Evolutionary conservation across 2,113 vertebrate genomes (phyloP), one percentile per base, ranked within the genome.

Genomic region (Puntigrus tetrazona): DNA sequence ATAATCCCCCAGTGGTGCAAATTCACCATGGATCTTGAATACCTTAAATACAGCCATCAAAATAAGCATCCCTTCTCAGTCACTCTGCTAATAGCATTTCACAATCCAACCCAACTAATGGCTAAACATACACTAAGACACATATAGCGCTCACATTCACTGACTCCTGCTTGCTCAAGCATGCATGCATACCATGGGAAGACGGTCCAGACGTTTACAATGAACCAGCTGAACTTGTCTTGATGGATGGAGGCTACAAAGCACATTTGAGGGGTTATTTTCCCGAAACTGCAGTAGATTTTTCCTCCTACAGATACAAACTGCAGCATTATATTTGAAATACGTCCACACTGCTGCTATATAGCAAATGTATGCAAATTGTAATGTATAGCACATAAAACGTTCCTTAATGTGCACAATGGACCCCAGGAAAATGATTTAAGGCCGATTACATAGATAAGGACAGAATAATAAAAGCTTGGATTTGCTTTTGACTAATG

Each of bases 121-220:
- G 50, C 20, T 38, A 67, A 67, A 80, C 55, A 43, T 61, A 78
- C n/a, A 29, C 55, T 69, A 77, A 84, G 52, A 29, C 55, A 63
- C 36, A 9, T 27, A 25, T 43, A 43, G 3, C 1, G 3, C 70
- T 70, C 4, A 34, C 63, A 50, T 67, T 47, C 14, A 69, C 41
- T 31, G 27, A 70, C 25, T 80, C 25, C 41, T 47, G 45, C 80
- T 38, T 82, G 80, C 80, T 82, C 80, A 82, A 82, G 80, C 41
- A 74, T 86, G 80, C 45, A 70, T 7, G 7, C 80, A 82, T 82
- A 82, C 80, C 63, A 82, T n/a, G 25, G 31, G 80, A 82, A 82
- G 65, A 82, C 72, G 43, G 80, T 82, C 65, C 80, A 82, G 29
- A 82, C 80, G 1, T 82, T 82, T 38, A 55, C 45, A 70, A 70